These are phyloP conservation scores for Struthio camelus DNA, from an alignment of 2,113 vertebrate species.

Conservation along the genomic window DNA sequence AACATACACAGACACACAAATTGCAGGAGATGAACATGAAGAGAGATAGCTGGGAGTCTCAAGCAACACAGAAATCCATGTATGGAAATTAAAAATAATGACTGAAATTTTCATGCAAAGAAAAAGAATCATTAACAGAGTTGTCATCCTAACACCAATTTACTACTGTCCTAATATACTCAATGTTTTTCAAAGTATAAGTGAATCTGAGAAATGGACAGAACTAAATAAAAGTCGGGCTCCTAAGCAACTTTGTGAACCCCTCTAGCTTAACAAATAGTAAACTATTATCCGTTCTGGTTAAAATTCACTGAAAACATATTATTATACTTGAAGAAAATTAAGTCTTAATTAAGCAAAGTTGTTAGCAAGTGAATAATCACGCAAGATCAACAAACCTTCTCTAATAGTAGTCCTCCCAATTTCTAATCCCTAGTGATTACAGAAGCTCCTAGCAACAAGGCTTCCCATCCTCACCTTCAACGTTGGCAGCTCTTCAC, in stretches of 20 bases:
- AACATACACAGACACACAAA: neutral
- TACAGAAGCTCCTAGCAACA: neutral
- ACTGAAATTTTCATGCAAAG: neutral
- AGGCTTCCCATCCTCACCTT: neutral
- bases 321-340: neutral
- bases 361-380: neutral
- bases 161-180: neutral
- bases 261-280: neutral
- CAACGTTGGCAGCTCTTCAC: accelerated
- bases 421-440: neutral
- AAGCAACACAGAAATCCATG: neutral
- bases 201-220: neutral
- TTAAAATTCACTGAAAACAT: neutral
- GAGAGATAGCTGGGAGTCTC: neutral
- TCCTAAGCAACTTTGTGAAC: neutral
- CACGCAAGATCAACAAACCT: neutral
- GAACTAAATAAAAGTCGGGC: neutral
- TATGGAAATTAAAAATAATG: neutral
- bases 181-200: neutral
- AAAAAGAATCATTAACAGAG: neutral
- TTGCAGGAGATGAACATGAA: neutral
- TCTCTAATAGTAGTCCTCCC: neutral
- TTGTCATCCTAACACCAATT: neutral
- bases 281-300: neutral
- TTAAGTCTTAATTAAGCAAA: neutral